phyloP scores from a whole-genome alignment of 1,140 invertebrate species.

The Drosophila fuyamai region DNA sequence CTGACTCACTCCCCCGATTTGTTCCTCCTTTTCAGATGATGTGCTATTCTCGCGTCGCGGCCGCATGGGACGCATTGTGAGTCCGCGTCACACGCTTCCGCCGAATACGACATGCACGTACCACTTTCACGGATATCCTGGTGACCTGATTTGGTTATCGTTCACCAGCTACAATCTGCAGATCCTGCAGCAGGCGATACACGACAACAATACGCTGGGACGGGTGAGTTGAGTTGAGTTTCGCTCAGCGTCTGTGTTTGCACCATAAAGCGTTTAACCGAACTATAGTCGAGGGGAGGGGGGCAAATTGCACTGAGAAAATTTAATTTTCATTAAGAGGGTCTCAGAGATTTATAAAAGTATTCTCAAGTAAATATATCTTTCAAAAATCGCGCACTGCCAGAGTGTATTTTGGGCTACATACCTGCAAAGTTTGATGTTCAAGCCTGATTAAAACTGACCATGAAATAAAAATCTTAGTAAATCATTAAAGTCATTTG shows the following conservation, averaged over 20 bases:
- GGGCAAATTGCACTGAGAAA: conserved; percentile 11
- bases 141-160: conserved; percentile 94
- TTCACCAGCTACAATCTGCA: conserved; percentile 93
- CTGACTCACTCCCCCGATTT: conserved; percentile 36
- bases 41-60: conserved; percentile 86
- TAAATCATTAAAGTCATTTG: too few relatives aligned
- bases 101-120: conserved; percentile 94
- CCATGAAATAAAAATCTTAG: too few relatives aligned
- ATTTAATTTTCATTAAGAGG: background rate
- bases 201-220: conserved; percentile 84
- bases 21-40: conserved; percentile 77
- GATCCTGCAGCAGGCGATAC: conserved; percentile 87
- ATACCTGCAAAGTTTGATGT: too few relatives aligned
- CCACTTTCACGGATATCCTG: conserved; percentile 91
- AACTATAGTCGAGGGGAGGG: background rate
- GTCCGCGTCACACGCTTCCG: conserved; percentile 92
- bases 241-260: conserved; percentile 15
- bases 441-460: too few relatives aligned
- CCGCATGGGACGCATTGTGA: conserved; percentile 88
- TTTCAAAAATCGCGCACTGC: too few relatives aligned
- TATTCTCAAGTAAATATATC: too few relatives aligned
- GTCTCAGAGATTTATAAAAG: background rate
- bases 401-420: too few relatives aligned
- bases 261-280: conserved; percentile 29
- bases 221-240: conserved; percentile 68